Evolutionary conservation across 2,888 invertebrate species (phyloP).

Genomic region (Napeogenes inachia): DNA sequence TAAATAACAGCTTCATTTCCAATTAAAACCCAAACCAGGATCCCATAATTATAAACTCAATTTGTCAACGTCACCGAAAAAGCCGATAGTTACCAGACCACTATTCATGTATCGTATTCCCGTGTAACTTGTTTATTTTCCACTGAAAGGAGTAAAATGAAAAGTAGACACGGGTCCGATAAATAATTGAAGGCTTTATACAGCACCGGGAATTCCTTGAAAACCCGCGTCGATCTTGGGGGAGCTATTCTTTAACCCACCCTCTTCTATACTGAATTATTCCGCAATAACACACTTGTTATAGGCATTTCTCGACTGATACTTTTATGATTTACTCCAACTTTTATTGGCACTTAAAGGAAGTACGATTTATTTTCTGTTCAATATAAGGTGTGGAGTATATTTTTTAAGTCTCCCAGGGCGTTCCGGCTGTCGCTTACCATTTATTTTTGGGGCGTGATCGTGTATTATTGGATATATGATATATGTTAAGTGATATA

Average conservation of each 20-base stretch:
- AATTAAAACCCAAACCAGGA: constrained; percentile 30
- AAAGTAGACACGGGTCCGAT: constrained; percentile 77
- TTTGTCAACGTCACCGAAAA: constrained; percentile 50
- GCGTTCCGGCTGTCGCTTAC: constrained; percentile 59
- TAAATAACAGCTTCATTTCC: background rate
- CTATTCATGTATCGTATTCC: constrained; percentile 52
- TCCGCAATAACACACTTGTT: constrained; percentile 77
- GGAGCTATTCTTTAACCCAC: constrained; percentile 73
- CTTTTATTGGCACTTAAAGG: constrained; percentile 78
- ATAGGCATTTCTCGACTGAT: constrained; percentile 75
- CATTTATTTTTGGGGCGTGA: constrained; percentile 47
- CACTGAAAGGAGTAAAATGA: constrained; percentile 72
- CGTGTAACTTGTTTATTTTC: constrained; percentile 66
- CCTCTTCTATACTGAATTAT: constrained; percentile 73
- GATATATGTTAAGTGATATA: constrained; percentile 11
- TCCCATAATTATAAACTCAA: constrained; percentile 42
- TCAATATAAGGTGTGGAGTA: constrained; percentile 73
- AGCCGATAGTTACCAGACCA: constrained; percentile 23
- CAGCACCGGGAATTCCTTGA: constrained; percentile 70
- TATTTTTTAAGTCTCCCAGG: constrained; percentile 67
- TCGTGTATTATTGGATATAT: constrained; percentile 15
- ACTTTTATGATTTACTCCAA: constrained; percentile 78
- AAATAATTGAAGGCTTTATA: constrained; percentile 77
- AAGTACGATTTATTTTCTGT: constrained; percentile 76
- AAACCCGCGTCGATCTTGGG: constrained; percentile 58